Base-by-base conservation (phyloP, 2,888 invertebrate species). In the Colletes collaris region DNA sequence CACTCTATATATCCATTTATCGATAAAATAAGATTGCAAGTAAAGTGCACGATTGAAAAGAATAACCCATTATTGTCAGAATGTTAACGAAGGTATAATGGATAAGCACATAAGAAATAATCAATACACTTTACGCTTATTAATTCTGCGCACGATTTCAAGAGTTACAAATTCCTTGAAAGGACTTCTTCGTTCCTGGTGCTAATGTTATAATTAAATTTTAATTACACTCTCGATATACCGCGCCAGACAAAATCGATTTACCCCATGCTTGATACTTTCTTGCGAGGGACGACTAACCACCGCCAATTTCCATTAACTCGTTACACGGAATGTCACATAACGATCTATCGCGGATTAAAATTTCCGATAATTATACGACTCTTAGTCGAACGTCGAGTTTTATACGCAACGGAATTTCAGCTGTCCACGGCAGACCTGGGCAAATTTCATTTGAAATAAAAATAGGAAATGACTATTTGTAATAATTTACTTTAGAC, bases 341-440 rank as follows among this genome's bases (percentile, higher is more conserved):
- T 59, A 63, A 58, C 56, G 53, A 78, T 55, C 11, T 46, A 55
- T 27, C 19, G 27, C 3, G 5, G 46, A 11, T 37, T n/a, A 52
- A 19, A n/a, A 19, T 11, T 37, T 59, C 37, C 53, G 52, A 19
- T 37, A 13, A 19, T 16, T 19, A 53, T 10, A 8, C 10, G 37
- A 65, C 40, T 60, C 27, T 52, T 4, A 16, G 46, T 46, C 7
- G n/a, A 35, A 27, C 40, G 44, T 0, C n/a, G 10, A 59, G 44
- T 65, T 50, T 50, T 49, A 6, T 4, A 6, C 5, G n/a, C 11
- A n/a, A 53, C 27, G 4, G n/a, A 50, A 68, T 68, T 64, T 16
- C 44, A 5, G 2, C 37, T 27, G 27, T 27, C 27, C 27, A 27
- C 2, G 27, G 27, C 27, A 27, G 27, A 27, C 27, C 27, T 27